Conservation (phyloP, 2,113 vertebrate species). For the Polypterus bichir region DNA sequence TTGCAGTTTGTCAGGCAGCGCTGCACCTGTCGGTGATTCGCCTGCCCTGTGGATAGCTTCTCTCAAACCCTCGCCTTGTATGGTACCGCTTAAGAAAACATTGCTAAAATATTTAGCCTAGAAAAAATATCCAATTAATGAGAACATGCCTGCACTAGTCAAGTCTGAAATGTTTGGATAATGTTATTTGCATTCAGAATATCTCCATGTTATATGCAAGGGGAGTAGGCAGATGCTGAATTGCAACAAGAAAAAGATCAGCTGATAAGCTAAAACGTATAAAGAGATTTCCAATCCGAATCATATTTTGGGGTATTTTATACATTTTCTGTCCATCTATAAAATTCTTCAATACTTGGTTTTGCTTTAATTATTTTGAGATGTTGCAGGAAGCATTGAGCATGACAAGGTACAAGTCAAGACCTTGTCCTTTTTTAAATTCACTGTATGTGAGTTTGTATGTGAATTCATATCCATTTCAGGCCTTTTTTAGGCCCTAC, state of each 20-base stretch:
- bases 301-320: conserved; percentile 28
- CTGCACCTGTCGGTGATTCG: conserved; percentile 1
- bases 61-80: conserved; percentile 8
- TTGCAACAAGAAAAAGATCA: conserved; percentile 14
- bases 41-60: conserved; percentile 8
- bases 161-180: conserved; percentile 15
- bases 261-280: conserved; percentile 15
- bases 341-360: too few species aligned
- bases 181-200: background rate
- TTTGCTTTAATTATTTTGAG: too few species aligned
- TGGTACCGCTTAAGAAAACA: conserved; percentile 19
- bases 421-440: too few species aligned
- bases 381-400: too few species aligned
- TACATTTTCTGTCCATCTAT: conserved; percentile 5
- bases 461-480: too few species aligned
- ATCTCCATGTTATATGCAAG: too few species aligned
- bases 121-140: conserved; percentile 15
- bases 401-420: too few species aligned
- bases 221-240: too few species aligned
- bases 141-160: conserved; percentile 20
- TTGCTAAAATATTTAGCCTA: conserved; percentile 21
- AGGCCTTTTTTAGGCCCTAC: too few species aligned
- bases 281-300: conserved; percentile 12
- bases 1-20: background rate
- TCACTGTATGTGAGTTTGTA: too few species aligned